Conservation (phyloP, 2,113 vertebrate species). For the Heteronetta atricapilla region DNA sequence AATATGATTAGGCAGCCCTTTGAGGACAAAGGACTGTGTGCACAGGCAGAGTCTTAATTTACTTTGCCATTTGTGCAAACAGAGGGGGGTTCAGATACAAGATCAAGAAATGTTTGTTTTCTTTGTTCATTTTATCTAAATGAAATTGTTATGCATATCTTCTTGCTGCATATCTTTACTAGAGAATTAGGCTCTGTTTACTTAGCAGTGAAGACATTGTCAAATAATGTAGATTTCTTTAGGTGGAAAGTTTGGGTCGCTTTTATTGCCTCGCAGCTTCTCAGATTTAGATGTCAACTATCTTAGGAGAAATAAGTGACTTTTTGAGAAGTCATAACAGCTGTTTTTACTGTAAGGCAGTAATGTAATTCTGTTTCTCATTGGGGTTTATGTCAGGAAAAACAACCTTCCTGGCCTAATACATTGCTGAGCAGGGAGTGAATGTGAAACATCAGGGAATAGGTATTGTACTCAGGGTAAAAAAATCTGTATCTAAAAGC, state of each 20-base stretch:
- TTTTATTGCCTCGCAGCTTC: background rate
- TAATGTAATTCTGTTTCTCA: background rate
- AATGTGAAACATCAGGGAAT: background rate
- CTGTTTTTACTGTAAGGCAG: background rate
- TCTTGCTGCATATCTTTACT: background rate
- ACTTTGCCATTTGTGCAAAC: conserved; percentile 19
- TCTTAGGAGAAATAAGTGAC: background rate
- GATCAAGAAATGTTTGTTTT: conserved; percentile 8
- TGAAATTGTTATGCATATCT: background rate
- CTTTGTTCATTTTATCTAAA: conserved; percentile 15
- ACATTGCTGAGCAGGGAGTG: fast-evolving
- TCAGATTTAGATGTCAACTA: background rate
- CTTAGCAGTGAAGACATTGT: background rate
- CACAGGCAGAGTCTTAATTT: conserved; percentile 14
- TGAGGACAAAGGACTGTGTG: conserved; percentile 38
- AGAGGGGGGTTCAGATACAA: background rate
- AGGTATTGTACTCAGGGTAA: background rate
- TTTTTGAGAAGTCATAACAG: background rate
- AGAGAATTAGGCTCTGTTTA: conserved; percentile 15
- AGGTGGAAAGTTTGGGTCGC: background rate
- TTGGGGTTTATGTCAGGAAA: background rate
- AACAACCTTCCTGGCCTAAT: background rate
- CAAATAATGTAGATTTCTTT: background rate
- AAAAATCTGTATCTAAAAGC: background rate
- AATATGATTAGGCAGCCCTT: conserved; percentile 38